Evolutionary conservation across 2,888 invertebrate genomes (phyloP).

Genomic region (Pharmacophagus antenor): DNA sequence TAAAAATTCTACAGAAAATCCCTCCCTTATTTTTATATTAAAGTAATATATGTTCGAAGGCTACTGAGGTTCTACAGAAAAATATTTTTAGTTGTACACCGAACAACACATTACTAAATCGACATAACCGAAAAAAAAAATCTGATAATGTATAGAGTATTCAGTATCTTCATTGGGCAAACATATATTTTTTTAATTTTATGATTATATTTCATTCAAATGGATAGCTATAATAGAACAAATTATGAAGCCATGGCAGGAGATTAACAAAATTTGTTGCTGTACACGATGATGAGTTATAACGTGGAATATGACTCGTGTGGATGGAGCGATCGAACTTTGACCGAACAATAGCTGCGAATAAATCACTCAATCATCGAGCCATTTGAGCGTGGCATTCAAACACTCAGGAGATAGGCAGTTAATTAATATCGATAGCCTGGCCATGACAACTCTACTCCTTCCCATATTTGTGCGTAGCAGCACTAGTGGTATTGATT

Average conservation of each 20-base stretch:
- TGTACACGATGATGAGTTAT: background rate
- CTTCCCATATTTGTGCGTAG: constrained; percentile 73
- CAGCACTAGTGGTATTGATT: constrained; percentile 71
- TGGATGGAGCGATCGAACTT: background rate
- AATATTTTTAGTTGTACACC: too few species aligned
- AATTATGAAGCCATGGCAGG: background rate
- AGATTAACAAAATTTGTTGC: background rate
- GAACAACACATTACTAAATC: too few species aligned
- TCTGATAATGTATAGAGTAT: too few species aligned
- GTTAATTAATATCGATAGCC: constrained; percentile 55
- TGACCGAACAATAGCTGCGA: constrained; percentile 17
- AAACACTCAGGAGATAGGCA: constrained; percentile 26
- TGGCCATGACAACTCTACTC: constrained; percentile 68
- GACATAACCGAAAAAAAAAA: too few species aligned
- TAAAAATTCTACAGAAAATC: too few species aligned
- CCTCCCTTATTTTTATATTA: too few species aligned
- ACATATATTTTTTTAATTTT: too few species aligned
- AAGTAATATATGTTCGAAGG: too few species aligned
- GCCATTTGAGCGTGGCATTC: constrained; percentile 19
- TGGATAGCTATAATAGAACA: background rate
- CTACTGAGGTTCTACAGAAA: too few species aligned
- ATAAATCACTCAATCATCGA: constrained; percentile 27
- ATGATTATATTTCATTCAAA: too few species aligned
- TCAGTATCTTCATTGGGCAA: too few species aligned
- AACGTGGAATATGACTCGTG: background rate